A percentile compares a stretch with the other conserved stretches of the same genome.
Conservation (phyloP, 2,113 vertebrate species). For the Centropus unirufus region DNA sequence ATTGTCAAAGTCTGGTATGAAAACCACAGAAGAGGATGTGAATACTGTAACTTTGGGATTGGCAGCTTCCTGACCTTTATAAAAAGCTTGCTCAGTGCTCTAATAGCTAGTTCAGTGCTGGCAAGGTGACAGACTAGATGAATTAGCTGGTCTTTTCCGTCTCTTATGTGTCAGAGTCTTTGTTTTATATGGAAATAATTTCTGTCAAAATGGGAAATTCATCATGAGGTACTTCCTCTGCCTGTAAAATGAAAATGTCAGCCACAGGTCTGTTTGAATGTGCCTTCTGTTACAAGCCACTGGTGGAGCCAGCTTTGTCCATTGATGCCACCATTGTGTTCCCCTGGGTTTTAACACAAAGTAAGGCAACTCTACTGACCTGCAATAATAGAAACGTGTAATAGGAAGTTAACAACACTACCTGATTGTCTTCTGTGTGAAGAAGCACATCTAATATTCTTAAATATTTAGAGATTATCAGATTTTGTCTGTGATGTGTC, state of each 20-base stretch:
- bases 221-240: constrained; percentile 24
- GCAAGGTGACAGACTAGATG: constrained; percentile 26
- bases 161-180: constrained; percentile 38
- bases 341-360: neutral
- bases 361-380: neutral
- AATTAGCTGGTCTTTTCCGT: constrained; percentile 1
- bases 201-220: constrained; percentile 41
- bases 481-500: neutral
- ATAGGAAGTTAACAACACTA: rapidly evolving
- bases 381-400: rapidly evolving
- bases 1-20: constrained; percentile 43
- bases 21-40: constrained; percentile 60
- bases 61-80: constrained; percentile 54
- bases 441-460: neutral
- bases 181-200: constrained; percentile 63
- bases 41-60: constrained; percentile 39
- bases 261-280: neutral
- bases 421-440: neutral
- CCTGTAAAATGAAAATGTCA: constrained; percentile 30
- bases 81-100: neutral
- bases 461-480: neutral
- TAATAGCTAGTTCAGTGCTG: constrained; percentile 14
- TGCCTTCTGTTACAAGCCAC: neutral
- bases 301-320: constrained; percentile 13
- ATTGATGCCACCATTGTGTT: neutral